Evolutionary conservation across 1,140 invertebrate species (phyloP).

Genomic region (Lepidurus couesii): DNA sequence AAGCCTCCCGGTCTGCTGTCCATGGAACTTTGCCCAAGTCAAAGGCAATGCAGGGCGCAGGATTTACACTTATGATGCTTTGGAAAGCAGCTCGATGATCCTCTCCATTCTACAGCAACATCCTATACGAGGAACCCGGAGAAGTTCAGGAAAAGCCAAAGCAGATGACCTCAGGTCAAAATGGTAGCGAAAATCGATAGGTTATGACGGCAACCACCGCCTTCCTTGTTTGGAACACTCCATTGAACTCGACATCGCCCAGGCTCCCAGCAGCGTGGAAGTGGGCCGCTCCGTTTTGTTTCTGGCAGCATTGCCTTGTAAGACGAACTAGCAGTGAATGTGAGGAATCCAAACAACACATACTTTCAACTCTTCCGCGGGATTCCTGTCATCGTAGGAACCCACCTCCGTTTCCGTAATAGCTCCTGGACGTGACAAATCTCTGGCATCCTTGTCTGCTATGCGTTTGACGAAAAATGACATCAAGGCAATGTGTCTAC

Average conservation of each 20-base stretch:
- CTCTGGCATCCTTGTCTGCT: no score
- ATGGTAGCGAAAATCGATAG: not conserved
- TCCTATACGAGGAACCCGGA: not conserved
- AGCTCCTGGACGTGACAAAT: no score
- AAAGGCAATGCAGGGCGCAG: slow-evolving; percentile 13
- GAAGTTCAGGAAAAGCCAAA: not conserved
- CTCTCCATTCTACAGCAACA: not conserved
- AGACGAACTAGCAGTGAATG: no score
- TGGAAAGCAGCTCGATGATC: slow-evolving; percentile 9
- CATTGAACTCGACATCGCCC: not conserved
- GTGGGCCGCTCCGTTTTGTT: not conserved
- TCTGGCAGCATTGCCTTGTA: not conserved
- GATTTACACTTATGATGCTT: slow-evolving; percentile 19
- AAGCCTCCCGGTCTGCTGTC: not conserved
- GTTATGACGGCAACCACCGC: slow-evolving; percentile 12
- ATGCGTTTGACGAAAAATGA: no score
- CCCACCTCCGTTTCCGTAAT: no score
- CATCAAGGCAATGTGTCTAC: no score
- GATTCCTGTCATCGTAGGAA: no score
- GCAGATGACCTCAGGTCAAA: slow-evolving; percentile 10
- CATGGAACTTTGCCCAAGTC: slow-evolving; percentile 18
- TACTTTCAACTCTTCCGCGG: no score
- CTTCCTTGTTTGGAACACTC: not conserved
- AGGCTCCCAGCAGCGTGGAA: not conserved
- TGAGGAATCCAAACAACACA: no score